These are phyloP conservation scores for Danio choprae DNA, from an alignment of 2,797 vertebrate species.

Conservation along the genomic window DNA sequence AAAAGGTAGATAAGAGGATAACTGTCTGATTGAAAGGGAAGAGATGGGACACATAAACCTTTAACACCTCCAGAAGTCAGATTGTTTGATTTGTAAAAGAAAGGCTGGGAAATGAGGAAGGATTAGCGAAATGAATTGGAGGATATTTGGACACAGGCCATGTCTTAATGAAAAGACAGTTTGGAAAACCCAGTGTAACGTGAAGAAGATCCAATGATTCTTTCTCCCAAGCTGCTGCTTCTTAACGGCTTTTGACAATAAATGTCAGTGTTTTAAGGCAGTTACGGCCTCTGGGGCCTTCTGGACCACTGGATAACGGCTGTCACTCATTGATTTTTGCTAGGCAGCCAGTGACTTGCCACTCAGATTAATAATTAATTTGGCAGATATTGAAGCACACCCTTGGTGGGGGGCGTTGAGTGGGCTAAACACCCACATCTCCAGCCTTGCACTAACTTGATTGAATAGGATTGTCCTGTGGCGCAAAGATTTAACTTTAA, in stretches of 20 bases:
- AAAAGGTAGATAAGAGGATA: constrained; percentile 61
- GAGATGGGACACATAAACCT: constrained; percentile 11
- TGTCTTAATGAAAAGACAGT: constrained; percentile 44
- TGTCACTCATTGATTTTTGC: constrained; percentile 45
- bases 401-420: neutral
- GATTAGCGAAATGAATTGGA: constrained; percentile 49
- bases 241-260: constrained; percentile 26
- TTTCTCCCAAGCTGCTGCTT: constrained; percentile 16
- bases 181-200: constrained; percentile 20
- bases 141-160: constrained; percentile 39
- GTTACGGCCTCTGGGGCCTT: constrained; percentile 8
- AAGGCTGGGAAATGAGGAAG: constrained; percentile 33
- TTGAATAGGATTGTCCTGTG: neutral
- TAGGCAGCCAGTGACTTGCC: constrained; percentile 28
- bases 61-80: constrained; percentile 34
- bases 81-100: constrained; percentile 39
- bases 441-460: neutral
- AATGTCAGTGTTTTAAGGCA: constrained; percentile 31
- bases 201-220: constrained; percentile 30
- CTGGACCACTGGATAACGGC: constrained; percentile 26
- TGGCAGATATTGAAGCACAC: constrained; percentile 45
- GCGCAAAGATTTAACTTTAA: neutral
- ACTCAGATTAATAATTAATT: constrained; percentile 53
- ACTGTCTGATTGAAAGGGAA: constrained; percentile 18
- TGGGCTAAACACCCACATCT: constrained; percentile 13